A percentile compares a stretch with the other conserved stretches of the same genome.
Evolutionary conservation across 2,113 vertebrate genomes (phyloP).

Genomic region (Agelaius tricolor): DNA sequence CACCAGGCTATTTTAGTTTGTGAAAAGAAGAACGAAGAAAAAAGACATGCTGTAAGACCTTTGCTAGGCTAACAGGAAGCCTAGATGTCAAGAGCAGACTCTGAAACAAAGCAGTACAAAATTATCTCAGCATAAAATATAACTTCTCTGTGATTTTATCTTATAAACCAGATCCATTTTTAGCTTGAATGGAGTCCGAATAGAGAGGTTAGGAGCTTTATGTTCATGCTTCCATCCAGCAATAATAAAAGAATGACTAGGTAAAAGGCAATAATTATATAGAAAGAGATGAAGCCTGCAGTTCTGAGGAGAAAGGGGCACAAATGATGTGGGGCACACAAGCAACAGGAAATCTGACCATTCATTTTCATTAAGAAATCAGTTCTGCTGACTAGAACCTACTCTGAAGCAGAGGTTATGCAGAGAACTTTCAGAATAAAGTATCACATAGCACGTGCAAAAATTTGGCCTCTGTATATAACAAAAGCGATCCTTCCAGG

Average conservation of each 20-base stretch:
- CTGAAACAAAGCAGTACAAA: conserved; percentile 27
- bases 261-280: not conserved
- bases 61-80: conserved; percentile 15
- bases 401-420: not conserved
- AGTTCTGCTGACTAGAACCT: not conserved
- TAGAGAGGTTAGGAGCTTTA: not conserved
- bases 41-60: not conserved
- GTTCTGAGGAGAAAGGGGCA: not conserved
- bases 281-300: not conserved
- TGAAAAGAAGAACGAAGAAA: conserved; percentile 39
- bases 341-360: not conserved
- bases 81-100: not conserved
- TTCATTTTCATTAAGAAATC: not conserved
- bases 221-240: not conserved
- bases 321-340: not conserved
- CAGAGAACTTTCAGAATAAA: not conserved
- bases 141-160: not conserved
- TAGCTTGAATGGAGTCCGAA: not conserved
- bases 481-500: not conserved
- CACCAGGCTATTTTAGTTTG: conserved; percentile 17
- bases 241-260: not conserved
- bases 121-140: not conserved
- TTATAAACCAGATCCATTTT: not conserved
- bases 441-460: not conserved
- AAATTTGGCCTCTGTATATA: not conserved